Evolutionary conservation across 2,113 vertebrate genomes (phyloP).

Genomic region (Ramphastos sulfuratus): DNA sequence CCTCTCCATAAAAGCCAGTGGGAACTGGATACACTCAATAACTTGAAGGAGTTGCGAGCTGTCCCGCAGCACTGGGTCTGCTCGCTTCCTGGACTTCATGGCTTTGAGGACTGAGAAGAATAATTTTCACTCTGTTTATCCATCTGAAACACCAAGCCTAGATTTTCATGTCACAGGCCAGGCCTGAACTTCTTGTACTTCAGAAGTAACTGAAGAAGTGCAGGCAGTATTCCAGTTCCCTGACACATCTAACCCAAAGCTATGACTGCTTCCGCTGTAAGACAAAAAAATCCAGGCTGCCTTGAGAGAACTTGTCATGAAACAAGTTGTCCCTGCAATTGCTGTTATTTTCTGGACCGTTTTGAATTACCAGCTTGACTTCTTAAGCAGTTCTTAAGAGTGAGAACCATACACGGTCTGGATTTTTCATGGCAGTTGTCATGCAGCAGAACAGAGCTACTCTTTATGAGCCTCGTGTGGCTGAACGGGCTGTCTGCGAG

Average conservation of each 20-base stretch:
- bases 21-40: conserved; percentile 30
- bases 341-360: background rate
- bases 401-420: background rate
- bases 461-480: background rate
- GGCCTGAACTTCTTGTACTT: conserved; percentile 17
- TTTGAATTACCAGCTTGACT: background rate
- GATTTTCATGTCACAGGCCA: conserved; percentile 2
- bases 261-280: background rate
- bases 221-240: conserved; percentile 35
- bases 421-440: background rate
- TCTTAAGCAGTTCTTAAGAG: background rate
- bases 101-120: background rate
- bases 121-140: background rate
- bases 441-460: background rate
- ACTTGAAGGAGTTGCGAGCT: background rate
- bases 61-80: background rate
- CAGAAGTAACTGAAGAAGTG: conserved; percentile 31
- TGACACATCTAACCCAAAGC: conserved; percentile 25
- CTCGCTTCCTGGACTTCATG: background rate
- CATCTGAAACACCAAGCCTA: background rate
- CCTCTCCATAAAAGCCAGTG: conserved; percentile 11
- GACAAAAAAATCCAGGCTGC: conserved; percentile 6
- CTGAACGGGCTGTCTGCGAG: background rate
- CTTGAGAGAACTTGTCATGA: background rate
- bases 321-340: background rate